Evolutionary conservation across 2,888 invertebrate genomes (phyloP).

Genomic region (Lutraria lutraria): DNA sequence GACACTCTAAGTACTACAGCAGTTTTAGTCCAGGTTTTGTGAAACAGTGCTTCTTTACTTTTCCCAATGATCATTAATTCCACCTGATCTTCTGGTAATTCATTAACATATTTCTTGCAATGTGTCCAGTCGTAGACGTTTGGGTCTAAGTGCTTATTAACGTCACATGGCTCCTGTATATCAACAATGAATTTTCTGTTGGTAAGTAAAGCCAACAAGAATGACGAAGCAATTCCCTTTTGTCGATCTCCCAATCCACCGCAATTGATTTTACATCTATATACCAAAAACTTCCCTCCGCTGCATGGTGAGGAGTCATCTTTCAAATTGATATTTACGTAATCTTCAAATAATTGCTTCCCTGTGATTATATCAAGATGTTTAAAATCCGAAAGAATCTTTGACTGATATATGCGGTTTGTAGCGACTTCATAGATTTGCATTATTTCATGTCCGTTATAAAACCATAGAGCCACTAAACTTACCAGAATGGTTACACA

Average conservation of each 20-base stretch:
- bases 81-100: neutral
- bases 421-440: too few species aligned
- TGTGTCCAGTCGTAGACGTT: constrained; percentile 51
- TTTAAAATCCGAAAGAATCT: too few species aligned
- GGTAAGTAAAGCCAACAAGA: constrained; percentile 46
- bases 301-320: neutral
- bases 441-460: too few species aligned
- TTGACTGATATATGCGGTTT: too few species aligned
- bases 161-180: constrained; percentile 45
- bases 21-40: neutral
- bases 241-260: constrained; percentile 58
- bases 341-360: too few species aligned
- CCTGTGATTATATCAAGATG: too few species aligned
- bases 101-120: neutral
- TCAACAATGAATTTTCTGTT: constrained; percentile 51
- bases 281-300: constrained; percentile 28
- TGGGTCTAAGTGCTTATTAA: constrained; percentile 31
- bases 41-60: neutral
- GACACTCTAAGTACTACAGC: neutral
- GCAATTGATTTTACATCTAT: constrained; percentile 41
- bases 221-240: constrained; percentile 51
- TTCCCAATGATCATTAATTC: neutral
- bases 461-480: too few species aligned
- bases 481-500: too few species aligned
- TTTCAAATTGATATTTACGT: too few species aligned